phyloP scores from a whole-genome alignment of 1,140 invertebrate species.

The Drosophila paulistorum region DNA sequence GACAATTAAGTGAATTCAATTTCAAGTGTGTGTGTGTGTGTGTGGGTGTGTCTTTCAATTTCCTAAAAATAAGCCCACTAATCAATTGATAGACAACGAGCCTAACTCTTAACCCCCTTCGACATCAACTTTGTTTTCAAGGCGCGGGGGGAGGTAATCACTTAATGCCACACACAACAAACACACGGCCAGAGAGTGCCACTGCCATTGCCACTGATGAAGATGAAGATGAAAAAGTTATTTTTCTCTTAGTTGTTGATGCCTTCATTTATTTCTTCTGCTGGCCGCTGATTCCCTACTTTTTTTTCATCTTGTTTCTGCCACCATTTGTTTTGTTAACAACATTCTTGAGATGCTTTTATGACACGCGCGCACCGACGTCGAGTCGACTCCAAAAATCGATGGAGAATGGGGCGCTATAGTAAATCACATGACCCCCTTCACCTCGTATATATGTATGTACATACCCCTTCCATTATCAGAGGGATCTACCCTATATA shows the following conservation, averaged over 20 bases:
- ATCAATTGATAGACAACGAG: conserved; percentile 58
- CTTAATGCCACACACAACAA: conserved; percentile 70
- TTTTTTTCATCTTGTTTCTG: conserved; percentile 10
- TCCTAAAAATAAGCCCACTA: conserved; percentile 64
- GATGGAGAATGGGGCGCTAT: conserved; percentile 31
- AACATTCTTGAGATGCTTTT: conserved; percentile 80
- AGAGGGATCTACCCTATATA: background rate
- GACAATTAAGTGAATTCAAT: conserved; percentile 25
- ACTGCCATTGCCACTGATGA: too few relatives aligned
- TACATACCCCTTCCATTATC: background rate
- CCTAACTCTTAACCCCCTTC: conserved; percentile 35
- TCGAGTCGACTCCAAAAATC: conserved; percentile 38
- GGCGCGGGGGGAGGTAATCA: conserved; percentile 49
- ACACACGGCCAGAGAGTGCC: conserved; percentile 27
- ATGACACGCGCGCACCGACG: conserved; percentile 54
- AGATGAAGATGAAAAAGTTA: background rate
- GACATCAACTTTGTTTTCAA: background rate
- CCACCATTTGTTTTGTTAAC: conserved; percentile 72
- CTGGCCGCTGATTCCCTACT: conserved; percentile 4
- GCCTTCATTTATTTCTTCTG: conserved; percentile 9
- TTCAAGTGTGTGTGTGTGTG: conserved; percentile 5
- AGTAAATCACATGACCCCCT: conserved; percentile 70
- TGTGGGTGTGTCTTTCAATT: conserved; percentile 1
- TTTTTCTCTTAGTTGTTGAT: too few relatives aligned
- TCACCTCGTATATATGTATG: background rate